Evolutionary conservation across 2,888 invertebrate genomes (phyloP).

Genomic region (Gnatocerus cornutus): DNA sequence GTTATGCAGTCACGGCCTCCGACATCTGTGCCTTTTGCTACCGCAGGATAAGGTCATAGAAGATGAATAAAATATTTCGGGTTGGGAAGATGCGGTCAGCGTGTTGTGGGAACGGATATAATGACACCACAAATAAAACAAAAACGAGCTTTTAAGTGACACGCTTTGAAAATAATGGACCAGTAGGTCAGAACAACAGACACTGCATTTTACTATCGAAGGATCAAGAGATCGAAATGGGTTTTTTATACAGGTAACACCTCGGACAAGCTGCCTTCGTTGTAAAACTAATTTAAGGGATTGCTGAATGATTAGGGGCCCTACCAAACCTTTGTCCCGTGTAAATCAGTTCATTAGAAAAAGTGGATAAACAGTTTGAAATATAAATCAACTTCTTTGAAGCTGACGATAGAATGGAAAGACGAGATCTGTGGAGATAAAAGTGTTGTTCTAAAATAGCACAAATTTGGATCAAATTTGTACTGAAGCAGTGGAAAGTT

Average conservation of each 20-base stretch:
- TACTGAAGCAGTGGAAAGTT: too few relatives aligned
- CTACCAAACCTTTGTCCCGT: too few relatives aligned
- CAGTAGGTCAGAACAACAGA: slow-evolving; percentile 33
- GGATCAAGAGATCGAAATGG: slow-evolving; percentile 13
- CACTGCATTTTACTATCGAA: slow-evolving; percentile 26
- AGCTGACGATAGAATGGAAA: too few relatives aligned
- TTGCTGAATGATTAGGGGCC: too few relatives aligned
- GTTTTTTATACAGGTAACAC: slow-evolving; percentile 31
- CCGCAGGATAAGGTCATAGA: slow-evolving; percentile 48
- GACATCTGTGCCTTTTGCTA: slow-evolving; percentile 46
- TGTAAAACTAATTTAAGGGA: slow-evolving; percentile 12
- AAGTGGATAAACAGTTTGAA: too few relatives aligned
- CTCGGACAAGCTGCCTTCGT: slow-evolving; percentile 8
- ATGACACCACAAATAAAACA: slow-evolving; percentile 42
- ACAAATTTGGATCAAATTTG: too few relatives aligned
- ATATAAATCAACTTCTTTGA: too few relatives aligned
- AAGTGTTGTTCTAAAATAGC: too few relatives aligned
- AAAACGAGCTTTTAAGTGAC: slow-evolving; percentile 44
- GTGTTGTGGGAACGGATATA: slow-evolving; percentile 29
- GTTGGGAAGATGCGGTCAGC: slow-evolving; percentile 41
- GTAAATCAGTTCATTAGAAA: too few relatives aligned
- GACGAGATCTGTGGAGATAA: too few relatives aligned
- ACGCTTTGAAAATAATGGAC: slow-evolving; percentile 39
- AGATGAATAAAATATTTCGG: slow-evolving; percentile 50
- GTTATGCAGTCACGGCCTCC: slow-evolving; percentile 49